These are phyloP conservation scores for Caenorhabditis latens DNA, from an alignment of 1,140 invertebrate species.

Conservation along the genomic window DNA sequence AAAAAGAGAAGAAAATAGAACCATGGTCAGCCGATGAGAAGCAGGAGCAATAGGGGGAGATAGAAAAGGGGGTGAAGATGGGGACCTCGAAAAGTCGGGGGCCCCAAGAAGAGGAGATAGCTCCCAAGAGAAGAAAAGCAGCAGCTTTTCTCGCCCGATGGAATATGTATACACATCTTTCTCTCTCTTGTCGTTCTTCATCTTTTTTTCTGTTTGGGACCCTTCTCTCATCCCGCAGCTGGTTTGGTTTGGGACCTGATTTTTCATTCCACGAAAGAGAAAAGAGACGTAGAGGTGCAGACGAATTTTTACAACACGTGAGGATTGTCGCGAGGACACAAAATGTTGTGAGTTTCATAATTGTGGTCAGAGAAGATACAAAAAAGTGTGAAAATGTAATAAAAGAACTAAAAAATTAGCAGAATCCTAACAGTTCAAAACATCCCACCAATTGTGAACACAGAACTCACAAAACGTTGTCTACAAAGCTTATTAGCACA, in stretches of 20 bases:
- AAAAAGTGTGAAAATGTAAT: no score
- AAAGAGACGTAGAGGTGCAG: not conserved
- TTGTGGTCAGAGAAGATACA: no score
- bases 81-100: conserved; percentile 2
- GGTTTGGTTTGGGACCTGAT: not conserved
- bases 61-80: not conserved
- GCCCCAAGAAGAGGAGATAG: not conserved
- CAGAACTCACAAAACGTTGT: no score
- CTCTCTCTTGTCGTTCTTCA: not conserved
- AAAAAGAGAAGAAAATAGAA: not conserved
- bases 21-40: not conserved
- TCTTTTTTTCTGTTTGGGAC: not conserved
- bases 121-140: conserved; percentile 8
- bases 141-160: not conserved
- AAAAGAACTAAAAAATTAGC: no score
- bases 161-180: conserved; percentile 19
- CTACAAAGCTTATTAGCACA: no score
- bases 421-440: no score
- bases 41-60: not conserved
- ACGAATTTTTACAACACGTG: not conserved
- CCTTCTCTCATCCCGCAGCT: not conserved
- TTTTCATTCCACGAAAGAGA: not conserved
- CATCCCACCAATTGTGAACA: no score
- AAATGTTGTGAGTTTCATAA: no score
- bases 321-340: not conserved